phyloP scores from a whole-genome alignment of 2,797 vertebrate species.

The Diglossa cyanea region DNA sequence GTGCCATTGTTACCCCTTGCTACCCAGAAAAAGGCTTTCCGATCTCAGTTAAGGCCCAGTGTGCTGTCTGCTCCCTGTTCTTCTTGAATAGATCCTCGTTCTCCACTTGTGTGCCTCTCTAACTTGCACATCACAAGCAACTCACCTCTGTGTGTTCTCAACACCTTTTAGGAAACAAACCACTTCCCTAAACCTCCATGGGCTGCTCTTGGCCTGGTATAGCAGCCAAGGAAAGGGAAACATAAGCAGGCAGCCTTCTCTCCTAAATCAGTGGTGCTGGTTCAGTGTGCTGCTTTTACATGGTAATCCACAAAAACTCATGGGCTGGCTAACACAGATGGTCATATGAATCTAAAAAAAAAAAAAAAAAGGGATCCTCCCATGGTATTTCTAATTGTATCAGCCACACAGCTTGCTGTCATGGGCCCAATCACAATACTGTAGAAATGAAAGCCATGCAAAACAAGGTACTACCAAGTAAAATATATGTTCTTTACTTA shows the following conservation, averaged over 20 bases:
- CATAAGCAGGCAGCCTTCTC: not conserved
- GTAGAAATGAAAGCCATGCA: not conserved
- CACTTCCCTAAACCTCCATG: not conserved
- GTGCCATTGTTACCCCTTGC: not conserved
- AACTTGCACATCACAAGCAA: not conserved
- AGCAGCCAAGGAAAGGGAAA: not conserved
- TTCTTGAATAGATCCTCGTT: not conserved
- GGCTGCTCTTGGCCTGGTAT: not conserved
- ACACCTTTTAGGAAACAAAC: not conserved
- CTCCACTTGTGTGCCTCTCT: not conserved
- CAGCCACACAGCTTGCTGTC: not conserved
- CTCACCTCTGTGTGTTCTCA: not conserved
- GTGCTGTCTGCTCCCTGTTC: not conserved
- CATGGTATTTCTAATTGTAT: not conserved
- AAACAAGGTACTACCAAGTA: not conserved
- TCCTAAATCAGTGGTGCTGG: not conserved
- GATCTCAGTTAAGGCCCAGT: not conserved
- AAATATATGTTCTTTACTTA: not conserved
- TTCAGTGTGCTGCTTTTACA: not conserved
- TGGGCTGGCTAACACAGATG: not conserved
- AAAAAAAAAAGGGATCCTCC: not conserved
- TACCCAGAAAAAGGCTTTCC: not conserved
- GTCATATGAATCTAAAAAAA: not conserved
- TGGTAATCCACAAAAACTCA: not conserved
- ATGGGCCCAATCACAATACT: not conserved